Evolutionary conservation across 2,888 invertebrate species (phyloP).

Genomic region (Pristionchus fissidentatus): DNA sequence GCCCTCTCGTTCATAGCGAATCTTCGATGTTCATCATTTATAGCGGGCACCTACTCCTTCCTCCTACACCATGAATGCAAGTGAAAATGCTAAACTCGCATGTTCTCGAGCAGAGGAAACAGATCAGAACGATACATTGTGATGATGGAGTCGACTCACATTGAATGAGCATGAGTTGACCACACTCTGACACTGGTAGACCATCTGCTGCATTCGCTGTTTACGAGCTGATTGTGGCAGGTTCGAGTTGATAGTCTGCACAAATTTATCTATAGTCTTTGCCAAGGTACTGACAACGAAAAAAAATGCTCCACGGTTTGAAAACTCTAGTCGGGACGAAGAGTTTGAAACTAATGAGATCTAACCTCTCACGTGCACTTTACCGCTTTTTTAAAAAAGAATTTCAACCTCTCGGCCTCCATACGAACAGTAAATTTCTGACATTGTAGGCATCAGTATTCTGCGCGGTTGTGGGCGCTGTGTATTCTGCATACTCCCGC

Average conservation of each 20-base stretch:
- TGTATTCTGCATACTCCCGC: conserved; percentile 58
- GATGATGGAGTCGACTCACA: conserved; percentile 1
- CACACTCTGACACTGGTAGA: conserved; percentile 62
- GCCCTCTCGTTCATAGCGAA: too few relatives aligned
- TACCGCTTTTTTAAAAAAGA: neutral
- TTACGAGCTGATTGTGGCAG: conserved; percentile 51
- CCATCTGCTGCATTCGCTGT: conserved; percentile 56
- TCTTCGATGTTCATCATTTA: too few relatives aligned
- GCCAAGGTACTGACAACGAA: neutral
- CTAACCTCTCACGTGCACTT: neutral
- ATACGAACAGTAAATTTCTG: neutral
- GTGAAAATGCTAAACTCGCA: too few relatives aligned
- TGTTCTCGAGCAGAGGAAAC: too few relatives aligned
- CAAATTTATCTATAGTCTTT: neutral
- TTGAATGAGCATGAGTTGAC: conserved; percentile 56
- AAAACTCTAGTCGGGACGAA: too few relatives aligned
- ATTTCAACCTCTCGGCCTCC: neutral
- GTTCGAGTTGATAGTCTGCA: conserved; percentile 20
- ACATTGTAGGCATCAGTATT: conserved; percentile 20
- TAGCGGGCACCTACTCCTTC: too few relatives aligned
- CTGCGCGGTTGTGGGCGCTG: conserved; percentile 50
- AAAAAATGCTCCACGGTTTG: neutral
- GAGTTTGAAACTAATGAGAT: too few relatives aligned
- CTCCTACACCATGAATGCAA: too few relatives aligned
- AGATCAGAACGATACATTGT: too few relatives aligned